A percentile compares a stretch with the other conserved stretches of the same genome.
These are phyloP conservation scores for Tetranychus cinnabarinus DNA, from an alignment of 1,140 invertebrate species.

Conservation along the genomic window DNA sequence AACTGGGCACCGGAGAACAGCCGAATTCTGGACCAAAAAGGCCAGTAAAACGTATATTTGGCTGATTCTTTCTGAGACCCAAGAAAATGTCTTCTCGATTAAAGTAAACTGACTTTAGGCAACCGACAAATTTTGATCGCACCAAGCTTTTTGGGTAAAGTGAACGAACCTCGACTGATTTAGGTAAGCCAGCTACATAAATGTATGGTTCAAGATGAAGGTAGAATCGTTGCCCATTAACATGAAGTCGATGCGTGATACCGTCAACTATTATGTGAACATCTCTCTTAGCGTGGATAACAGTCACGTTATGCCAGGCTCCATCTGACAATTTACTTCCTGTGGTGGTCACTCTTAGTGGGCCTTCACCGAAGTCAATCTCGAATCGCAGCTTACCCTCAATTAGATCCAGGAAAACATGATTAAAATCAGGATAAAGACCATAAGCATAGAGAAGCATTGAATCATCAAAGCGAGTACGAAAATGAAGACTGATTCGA, in stretches of 20 bases:
- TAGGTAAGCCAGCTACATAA: slow-evolving; percentile 4
- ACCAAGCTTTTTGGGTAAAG: background rate
- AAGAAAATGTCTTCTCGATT: slow-evolving; percentile 74
- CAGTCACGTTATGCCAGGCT: slow-evolving; percentile 69
- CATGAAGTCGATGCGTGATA: slow-evolving; percentile 8
- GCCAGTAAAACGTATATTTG: slow-evolving; percentile 35
- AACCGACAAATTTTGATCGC: slow-evolving; percentile 41
- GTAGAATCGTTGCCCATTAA: slow-evolving; percentile 43
- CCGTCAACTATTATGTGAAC: slow-evolving; percentile 46
- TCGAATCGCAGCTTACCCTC: slow-evolving; percentile 50
- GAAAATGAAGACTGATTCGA: slow-evolving; percentile 62
- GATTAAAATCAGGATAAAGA: slow-evolving; percentile 43
- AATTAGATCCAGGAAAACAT: slow-evolving; percentile 51
- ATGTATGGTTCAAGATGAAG: slow-evolving; percentile 66
- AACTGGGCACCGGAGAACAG: slow-evolving; percentile 22
- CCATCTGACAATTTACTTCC: slow-evolving; percentile 27
- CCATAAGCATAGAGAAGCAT: slow-evolving; percentile 3
- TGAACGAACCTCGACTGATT: background rate
- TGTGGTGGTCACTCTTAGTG: slow-evolving; percentile 12
- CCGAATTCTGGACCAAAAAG: slow-evolving; percentile 54
- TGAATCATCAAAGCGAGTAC: slow-evolving; percentile 27
- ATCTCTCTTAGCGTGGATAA: slow-evolving; percentile 43
- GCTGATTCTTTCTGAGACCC: slow-evolving; percentile 37
- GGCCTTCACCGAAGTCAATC: slow-evolving; percentile 55
- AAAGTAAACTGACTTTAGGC: slow-evolving; percentile 70